These are phyloP conservation scores for Temnothorax unifasciatus DNA, from an alignment of 2,888 invertebrate genomes.

Conservation along the genomic window DNA sequence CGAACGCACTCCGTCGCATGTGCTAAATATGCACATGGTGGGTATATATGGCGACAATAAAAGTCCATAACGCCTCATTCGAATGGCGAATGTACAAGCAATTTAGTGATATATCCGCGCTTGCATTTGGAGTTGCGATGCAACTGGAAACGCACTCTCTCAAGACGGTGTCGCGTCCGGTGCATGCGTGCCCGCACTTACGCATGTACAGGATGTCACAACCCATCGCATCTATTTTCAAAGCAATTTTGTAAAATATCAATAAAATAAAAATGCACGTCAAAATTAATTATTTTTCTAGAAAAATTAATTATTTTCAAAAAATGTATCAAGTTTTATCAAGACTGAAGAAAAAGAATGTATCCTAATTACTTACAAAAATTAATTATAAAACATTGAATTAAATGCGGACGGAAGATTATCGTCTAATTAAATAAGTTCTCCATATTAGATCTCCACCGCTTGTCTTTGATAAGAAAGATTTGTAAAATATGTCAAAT, in stretches of 20 bases:
- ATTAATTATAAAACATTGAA: not conserved
- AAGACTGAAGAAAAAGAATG: not conserved
- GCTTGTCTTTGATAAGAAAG: not conserved
- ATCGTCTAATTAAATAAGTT: not conserved
- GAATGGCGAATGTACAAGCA: constrained; percentile 40
- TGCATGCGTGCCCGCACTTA: not conserved
- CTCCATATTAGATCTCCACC: not conserved
- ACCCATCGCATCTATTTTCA: not conserved
- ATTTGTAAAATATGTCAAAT: not conserved
- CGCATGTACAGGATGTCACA: not conserved
- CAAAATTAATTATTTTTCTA: not conserved
- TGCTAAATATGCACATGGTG: constrained; percentile 30
- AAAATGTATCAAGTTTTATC: not conserved
- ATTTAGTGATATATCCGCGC: constrained; percentile 62
- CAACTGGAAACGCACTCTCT: constrained; percentile 58
- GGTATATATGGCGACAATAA: constrained; percentile 50
- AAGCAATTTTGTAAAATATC: not conserved
- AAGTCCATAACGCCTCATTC: constrained; percentile 49
- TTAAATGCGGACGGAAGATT: not conserved
- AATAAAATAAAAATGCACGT: not conserved
- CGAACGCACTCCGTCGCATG: constrained; percentile 47
- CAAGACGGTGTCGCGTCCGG: not conserved
- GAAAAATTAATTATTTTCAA: too few relatives aligned
- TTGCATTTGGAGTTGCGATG: constrained; percentile 44
- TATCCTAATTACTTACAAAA: not conserved